phyloP scores from a whole-genome alignment of 2,113 vertebrate species.

The Brachionichthys hirsutus region DNA sequence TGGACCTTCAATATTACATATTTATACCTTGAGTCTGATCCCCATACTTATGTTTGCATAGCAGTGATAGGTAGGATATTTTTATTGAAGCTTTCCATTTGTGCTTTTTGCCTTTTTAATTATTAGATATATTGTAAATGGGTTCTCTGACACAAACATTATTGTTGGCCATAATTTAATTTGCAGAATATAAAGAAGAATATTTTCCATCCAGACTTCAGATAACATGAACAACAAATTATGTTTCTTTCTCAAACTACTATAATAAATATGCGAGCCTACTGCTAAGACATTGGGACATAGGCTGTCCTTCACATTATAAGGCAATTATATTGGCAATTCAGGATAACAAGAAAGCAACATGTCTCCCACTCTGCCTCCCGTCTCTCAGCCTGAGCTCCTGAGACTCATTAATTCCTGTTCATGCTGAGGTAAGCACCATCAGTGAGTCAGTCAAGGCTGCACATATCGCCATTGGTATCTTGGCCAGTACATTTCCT shows the following conservation, averaged over 20 bases:
- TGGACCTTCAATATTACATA: too few species aligned
- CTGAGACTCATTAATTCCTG: conserved; percentile 49
- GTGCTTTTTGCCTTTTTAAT: not conserved
- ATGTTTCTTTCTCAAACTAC: conserved; percentile 4
- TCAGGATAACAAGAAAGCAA: conserved; percentile 24
- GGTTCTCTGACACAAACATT: not conserved
- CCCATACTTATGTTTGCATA: too few species aligned
- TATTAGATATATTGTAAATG: not conserved
- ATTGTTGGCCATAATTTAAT: not conserved
- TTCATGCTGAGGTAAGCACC: conserved; percentile 49
- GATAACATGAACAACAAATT: not conserved
- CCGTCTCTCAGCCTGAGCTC: conserved; percentile 19
- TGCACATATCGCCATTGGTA: conserved; percentile 8
- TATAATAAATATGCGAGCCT: not conserved
- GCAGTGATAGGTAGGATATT: too few species aligned
- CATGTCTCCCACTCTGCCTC: conserved; percentile 9
- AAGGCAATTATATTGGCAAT: conserved; percentile 13
- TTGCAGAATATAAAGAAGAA: not conserved
- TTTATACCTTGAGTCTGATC: too few species aligned
- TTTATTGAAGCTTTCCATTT: not conserved
- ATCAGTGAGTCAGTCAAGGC: conserved; percentile 35
- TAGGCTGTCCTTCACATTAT: conserved; percentile 20
- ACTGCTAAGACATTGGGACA: conserved; percentile 11
- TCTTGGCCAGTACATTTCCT: conserved; percentile 9
- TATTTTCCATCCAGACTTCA: not conserved